Evolutionary conservation across 1,140 invertebrate species (phyloP), one percentile per base, ranked within the genome.

Genomic region (Lycorma delicatula): DNA sequence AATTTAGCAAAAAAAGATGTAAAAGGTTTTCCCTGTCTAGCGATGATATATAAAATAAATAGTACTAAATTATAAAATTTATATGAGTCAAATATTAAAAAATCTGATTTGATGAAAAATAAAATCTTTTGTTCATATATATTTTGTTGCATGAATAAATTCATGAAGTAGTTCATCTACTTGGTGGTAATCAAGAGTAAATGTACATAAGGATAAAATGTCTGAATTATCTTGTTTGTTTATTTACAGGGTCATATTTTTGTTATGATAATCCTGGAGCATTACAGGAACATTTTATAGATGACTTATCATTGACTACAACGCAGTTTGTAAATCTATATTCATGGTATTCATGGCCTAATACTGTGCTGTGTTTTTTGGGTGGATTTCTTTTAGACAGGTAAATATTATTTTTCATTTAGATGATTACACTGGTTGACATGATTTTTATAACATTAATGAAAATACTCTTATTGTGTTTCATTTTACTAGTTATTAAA

Each of bases 331-430:
- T 90, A 62, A 73, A 85, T 38, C 77, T 98, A 20, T 98, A 98
- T 75, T 89, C 93, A 1, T 87, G 93, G 72, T 99, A 99, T 71
- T 96, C 94, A 0, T 98, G 93, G 93, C 96, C 96, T 46, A 98
- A 98, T 81, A 89, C 97, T 1, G 78, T 98, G 31, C 75, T 98
- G 23, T 97, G 93, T 74, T 95, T 98, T 70, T 79, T 98, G 68
- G 95, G 95, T 16, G 95, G 95, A 59, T 97, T 94, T 74, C 79
- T 98, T 31, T 83, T 98, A 64, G 96, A 98, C 74, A 82, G 85
- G 84, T 84, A 66, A 62, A 52, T 49, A 47, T 54, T 29, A 25
- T 56, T 54, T 52, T n/a, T 18, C 12, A 47, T 2, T 34, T 34
- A 9, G n/a, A 34, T n/a, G n/a, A n/a, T n/a, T n/a, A n/a, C n/a